Evolutionary conservation across 2,888 invertebrate genomes (phyloP).

Genomic region (Eulithis testata): DNA sequence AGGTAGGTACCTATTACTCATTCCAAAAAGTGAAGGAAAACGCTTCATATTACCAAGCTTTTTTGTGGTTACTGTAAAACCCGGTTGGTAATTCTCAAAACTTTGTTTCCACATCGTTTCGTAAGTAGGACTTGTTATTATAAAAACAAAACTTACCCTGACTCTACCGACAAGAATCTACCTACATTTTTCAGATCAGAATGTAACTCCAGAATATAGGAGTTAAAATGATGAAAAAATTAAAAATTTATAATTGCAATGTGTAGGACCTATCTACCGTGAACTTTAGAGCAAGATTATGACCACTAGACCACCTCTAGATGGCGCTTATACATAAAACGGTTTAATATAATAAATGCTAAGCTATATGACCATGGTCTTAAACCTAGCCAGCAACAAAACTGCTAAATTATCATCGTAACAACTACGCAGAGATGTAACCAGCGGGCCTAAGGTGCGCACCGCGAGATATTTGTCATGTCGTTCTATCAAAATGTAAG

Average conservation of each 20-base stretch:
- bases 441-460: no score
- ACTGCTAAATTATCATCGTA: neutral
- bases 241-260: no score
- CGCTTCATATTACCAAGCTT: neutral
- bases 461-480: no score
- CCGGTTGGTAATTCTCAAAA: slow-evolving; percentile 23
- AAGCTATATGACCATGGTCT: neutral
- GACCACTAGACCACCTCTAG: neutral
- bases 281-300: no score
- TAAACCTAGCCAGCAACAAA: neutral
- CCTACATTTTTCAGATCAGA: no score
- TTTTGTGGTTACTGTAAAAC: slow-evolving; percentile 17
- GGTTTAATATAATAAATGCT: neutral
- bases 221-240: no score
- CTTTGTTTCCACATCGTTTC: slow-evolving; percentile 14
- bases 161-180: no score
- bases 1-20: slow-evolving; percentile 2
- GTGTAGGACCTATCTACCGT: no score
- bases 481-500: no score
- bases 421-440: neutral
- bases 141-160: neutral
- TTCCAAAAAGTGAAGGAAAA: slow-evolving; percentile 12
- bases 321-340: slow-evolving; percentile 1
- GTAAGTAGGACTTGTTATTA: neutral
- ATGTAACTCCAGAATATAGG: no score